Conservation (phyloP, 2,113 vertebrate species). For the Pterophyllum scalare region DNA sequence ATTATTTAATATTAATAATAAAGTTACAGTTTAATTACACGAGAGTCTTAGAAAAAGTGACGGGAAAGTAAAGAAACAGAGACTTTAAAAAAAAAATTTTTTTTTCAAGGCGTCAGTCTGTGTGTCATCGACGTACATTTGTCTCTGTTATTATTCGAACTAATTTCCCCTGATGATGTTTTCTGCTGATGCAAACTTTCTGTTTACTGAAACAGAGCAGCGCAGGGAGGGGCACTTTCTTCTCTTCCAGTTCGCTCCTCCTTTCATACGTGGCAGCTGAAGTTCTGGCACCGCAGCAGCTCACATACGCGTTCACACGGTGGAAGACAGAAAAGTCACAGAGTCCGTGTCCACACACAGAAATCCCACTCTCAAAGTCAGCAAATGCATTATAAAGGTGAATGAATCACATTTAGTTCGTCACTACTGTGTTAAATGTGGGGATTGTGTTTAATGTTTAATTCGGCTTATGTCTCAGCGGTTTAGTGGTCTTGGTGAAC, state of each 20-base stretch:
- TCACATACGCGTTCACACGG: not conserved
- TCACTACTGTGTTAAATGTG: not conserved
- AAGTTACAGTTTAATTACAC: not conserved
- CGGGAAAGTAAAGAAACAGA: not conserved
- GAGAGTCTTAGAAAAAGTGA: not conserved
- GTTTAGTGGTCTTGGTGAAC: not conserved
- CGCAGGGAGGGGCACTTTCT: slow-evolving; percentile 35
- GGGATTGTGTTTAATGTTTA: not conserved
- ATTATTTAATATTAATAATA: not conserved
- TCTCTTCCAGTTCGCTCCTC: slow-evolving; percentile 58
- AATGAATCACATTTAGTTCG: not conserved
- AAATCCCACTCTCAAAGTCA: not conserved
- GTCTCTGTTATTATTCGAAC: not conserved
- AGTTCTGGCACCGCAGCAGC: not conserved
- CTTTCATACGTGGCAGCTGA: slow-evolving; percentile 78
- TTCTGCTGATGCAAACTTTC: slow-evolving; percentile 38
- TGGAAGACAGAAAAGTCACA: not conserved
- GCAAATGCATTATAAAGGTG: not conserved
- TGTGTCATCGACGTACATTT: not conserved
- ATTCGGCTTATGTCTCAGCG: not conserved
- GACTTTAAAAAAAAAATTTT: not conserved
- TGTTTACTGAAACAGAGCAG: not conserved
- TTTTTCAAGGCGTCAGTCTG: not conserved
- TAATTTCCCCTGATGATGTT: not conserved
- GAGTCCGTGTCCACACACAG: no score